Base-by-base conservation (phyloP, 2,888 invertebrate species). In the Caenorhabditis uteleia region DNA sequence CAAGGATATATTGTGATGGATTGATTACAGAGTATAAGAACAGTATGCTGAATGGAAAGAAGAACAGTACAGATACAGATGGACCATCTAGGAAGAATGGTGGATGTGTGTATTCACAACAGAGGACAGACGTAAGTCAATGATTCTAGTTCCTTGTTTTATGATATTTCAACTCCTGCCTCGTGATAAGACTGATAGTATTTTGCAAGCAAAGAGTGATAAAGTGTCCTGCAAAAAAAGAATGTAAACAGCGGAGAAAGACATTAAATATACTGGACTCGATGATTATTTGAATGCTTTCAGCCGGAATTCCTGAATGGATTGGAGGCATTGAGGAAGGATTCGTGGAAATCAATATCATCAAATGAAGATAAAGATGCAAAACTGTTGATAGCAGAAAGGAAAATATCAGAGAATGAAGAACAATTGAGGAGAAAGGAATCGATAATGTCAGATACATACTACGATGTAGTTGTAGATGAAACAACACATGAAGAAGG, bases 281-380 rank as follows among this genome's bases (percentile, higher is more conserved):
- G n/a, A 34, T 34, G n/a, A 34, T 14, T 12, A 34, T 34, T 34
- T 34, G 34, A 7, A n/a, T 34, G 34, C 12, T 46, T 46, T 20
- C 50, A 50, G 55, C 29, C 66, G 2, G 60, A 68, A 33, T 68
- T 71, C 21, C 68, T 60, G 2, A 50, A 72, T 18, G 80, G 79
- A 51, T 61, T 81, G 23, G 81, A 79, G 34, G 75, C 72, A 6
- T 58, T 81, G 34, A 56, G 81, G 23, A 81, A 81, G 38, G 77
- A 77, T 48, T 81, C 81, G 3, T 71, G 68, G 53, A 69, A 73
- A 26, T 79, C 78, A 7, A 66, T 74, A 34, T 65, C 65, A 16
- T 75, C 75, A 6, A 54, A 50, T 7, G 54, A 60, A 34, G 60
- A 48, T 23, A 49, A 58, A 20, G 53, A 46, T 40, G 49, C 44